A percentile compares a stretch with the other conserved stretches of the same genome.
These are phyloP conservation scores for Cirrhinus mrigala DNA, from an alignment of 2,797 vertebrate species.

Conservation along the genomic window DNA sequence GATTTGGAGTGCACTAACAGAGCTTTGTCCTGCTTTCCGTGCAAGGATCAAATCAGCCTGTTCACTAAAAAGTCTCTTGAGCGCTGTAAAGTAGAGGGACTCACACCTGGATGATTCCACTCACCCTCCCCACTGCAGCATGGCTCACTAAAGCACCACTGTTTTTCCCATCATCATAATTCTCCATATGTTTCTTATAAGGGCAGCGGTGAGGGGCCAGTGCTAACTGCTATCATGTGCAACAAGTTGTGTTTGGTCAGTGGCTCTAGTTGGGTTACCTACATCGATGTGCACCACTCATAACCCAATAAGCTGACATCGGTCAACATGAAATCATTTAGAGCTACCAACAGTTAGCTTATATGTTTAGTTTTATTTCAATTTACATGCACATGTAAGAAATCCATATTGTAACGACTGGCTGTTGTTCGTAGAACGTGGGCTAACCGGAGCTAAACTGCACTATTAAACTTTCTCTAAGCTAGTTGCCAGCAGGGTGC, in stretches of 20 bases:
- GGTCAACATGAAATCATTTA: conserved; percentile 1
- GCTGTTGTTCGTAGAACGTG: no score
- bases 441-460: no score
- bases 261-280: conserved; percentile 18
- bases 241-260: conserved; percentile 27
- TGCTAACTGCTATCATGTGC: conserved; percentile 22
- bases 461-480: no score
- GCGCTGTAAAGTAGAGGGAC: conserved; percentile 65
- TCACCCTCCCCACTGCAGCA: conserved; percentile 51
- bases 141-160: conserved; percentile 60
- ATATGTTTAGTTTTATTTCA: not conserved
- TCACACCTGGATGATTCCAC: conserved; percentile 72
- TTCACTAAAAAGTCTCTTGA: conserved; percentile 67
- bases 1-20: not conserved
- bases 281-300: conserved; percentile 14
- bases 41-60: conserved; percentile 66
- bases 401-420: no score
- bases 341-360: not conserved
- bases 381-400: not conserved
- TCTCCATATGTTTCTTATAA: conserved; percentile 72
- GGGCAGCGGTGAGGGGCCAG: conserved; percentile 53
- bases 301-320: not conserved
- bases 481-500: no score
- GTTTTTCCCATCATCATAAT: conserved; percentile 73
- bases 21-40: conserved; percentile 63